phyloP scores from a whole-genome alignment of 2,113 vertebrate species.

The Phocoena sinus region DNA sequence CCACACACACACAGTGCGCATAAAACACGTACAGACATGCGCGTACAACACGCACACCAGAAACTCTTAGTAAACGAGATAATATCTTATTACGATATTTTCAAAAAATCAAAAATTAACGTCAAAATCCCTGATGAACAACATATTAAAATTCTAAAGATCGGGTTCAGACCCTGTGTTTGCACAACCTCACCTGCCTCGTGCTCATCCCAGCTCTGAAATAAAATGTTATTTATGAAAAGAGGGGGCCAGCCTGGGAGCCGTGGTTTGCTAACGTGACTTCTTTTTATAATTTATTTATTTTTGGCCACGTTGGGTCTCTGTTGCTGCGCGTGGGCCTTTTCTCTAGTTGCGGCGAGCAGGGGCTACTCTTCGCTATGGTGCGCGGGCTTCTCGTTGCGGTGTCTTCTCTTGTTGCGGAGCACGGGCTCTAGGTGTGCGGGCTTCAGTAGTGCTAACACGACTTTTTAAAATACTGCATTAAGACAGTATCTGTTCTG shows the following conservation, averaged over 20 bases:
- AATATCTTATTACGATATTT: not conserved
- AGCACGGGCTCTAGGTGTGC: too few relatives aligned
- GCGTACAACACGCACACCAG: too few relatives aligned
- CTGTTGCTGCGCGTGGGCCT: accelerated
- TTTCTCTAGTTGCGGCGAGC: too few relatives aligned
- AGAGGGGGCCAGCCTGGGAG: not conserved
- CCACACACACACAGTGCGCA: too few relatives aligned
- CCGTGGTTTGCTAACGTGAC: not conserved
- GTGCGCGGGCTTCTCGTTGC: too few relatives aligned
- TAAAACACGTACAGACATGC: too few relatives aligned
- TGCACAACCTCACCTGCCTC: not conserved
- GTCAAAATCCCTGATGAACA: not conserved
- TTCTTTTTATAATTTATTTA: not conserved
- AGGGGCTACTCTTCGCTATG: too few relatives aligned
- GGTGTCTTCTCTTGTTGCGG: too few relatives aligned
- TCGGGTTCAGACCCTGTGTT: not conserved
- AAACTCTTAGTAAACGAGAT: not conserved
- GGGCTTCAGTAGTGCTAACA: not conserved
- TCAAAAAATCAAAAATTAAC: not conserved
- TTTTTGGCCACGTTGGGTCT: too few relatives aligned
- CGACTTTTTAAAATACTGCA: not conserved
- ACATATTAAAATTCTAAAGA: not conserved
- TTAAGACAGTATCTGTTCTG: not conserved
- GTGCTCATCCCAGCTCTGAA: not conserved
- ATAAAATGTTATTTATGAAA: not conserved